These are phyloP conservation scores for Arenaria interpres DNA, from an alignment of 2,113 vertebrate genomes.

Conservation along the genomic window DNA sequence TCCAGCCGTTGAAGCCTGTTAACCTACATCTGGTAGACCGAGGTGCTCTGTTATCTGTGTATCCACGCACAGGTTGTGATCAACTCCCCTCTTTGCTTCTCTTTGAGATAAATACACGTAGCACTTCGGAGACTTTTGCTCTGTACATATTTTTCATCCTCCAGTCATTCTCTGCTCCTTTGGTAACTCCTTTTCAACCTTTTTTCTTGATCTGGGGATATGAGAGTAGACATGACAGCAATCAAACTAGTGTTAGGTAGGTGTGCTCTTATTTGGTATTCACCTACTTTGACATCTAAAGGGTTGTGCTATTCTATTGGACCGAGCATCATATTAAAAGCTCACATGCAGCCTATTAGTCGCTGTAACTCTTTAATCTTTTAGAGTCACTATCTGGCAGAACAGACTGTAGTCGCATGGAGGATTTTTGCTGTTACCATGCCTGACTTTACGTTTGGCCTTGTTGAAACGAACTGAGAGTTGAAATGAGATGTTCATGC, in stretches of 20 bases:
- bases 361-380: constrained; percentile 45
- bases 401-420: constrained; percentile 2
- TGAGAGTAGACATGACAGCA: constrained; percentile 37
- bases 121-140: constrained; percentile 41
- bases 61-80: constrained; percentile 11
- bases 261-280: constrained; percentile 60
- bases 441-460: constrained; percentile 16
- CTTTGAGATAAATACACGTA: constrained; percentile 48
- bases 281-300: constrained; percentile 53
- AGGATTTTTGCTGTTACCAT: constrained; percentile 25
- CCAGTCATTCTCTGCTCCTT: constrained; percentile 38
- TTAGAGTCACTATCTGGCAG: constrained; percentile 17
- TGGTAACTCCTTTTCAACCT: constrained; percentile 59
- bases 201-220: constrained; percentile 53
- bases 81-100: constrained; percentile 28
- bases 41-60: constrained; percentile 27
- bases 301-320: constrained; percentile 38
- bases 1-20: not conserved
- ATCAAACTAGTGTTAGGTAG: constrained; percentile 43
- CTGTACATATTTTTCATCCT: constrained; percentile 52
- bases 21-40: not conserved
- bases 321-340: constrained; percentile 14
- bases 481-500: not conserved
- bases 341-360: constrained; percentile 48
- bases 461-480: constrained; percentile 12